phyloP scores from a whole-genome alignment of 2,888 invertebrate genomes.

The Polydrusus pterygomalis region DNA sequence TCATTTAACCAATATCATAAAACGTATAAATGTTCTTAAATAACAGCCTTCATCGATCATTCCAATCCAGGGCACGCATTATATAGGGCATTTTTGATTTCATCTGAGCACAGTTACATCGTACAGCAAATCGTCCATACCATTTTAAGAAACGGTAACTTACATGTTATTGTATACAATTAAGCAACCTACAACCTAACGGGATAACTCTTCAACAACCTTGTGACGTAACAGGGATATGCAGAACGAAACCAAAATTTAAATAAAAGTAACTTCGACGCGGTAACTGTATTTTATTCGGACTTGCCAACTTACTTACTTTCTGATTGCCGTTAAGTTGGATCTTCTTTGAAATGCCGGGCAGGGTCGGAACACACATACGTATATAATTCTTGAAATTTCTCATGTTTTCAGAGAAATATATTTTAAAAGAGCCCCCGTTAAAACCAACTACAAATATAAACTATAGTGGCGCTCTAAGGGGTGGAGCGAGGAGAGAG shows the following conservation, averaged over 20 bases:
- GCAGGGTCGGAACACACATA: constrained; percentile 25
- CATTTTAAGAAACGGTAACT: constrained; percentile 49
- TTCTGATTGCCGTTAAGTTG: constrained; percentile 65
- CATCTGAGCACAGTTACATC: constrained; percentile 43
- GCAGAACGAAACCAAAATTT: constrained; percentile 70
- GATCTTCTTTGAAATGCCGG: constrained; percentile 19
- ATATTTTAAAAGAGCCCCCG: too few species aligned
- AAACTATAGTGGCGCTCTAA: too few species aligned
- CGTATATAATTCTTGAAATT: background rate
- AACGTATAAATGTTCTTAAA: background rate
- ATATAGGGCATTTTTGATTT: constrained; percentile 43
- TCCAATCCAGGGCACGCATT: constrained; percentile 6
- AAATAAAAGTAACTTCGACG: constrained; percentile 68
- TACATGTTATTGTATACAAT: constrained; percentile 49
- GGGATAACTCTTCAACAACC: constrained; percentile 54
- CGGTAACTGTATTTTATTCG: constrained; percentile 57
- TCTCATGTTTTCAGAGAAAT: too few species aligned
- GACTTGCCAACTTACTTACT: constrained; percentile 58
- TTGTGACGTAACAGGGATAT: constrained; percentile 61
- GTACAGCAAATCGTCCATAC: constrained; percentile 44
- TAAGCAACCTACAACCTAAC: constrained; percentile 53
- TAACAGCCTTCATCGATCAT: background rate
- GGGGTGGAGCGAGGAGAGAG: too few species aligned
- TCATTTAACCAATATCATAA: too few species aligned
- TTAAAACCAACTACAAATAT: too few species aligned